Conservation (phyloP, 2,888 invertebrate species). For the Mamestra brassicae region DNA sequence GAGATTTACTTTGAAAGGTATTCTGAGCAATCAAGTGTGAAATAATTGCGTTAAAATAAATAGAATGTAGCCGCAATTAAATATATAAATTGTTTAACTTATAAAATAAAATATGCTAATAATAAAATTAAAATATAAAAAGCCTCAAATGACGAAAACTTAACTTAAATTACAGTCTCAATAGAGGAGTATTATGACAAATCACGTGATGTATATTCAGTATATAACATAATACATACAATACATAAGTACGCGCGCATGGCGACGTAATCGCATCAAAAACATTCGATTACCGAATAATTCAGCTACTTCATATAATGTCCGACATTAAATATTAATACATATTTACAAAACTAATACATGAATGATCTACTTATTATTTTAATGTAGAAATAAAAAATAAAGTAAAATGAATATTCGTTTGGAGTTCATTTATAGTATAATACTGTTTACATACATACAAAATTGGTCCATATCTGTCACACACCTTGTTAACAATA, state of each 20-base stretch:
- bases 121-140: constrained; percentile 21
- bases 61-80: constrained; percentile 10
- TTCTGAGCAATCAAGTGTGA: constrained; percentile 3
- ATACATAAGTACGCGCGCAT: constrained; percentile 8
- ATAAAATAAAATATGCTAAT: constrained; percentile 17
- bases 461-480: constrained; percentile 54
- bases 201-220: constrained; percentile 39
- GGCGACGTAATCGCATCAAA: constrained; percentile 18
- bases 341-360: constrained; percentile 44
- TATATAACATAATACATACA: constrained; percentile 30
- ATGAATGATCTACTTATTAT: constrained; percentile 31
- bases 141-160: constrained; percentile 36
- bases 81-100: neutral
- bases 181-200: constrained; percentile 61
- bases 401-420: constrained; percentile 16
- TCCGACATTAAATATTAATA: constrained; percentile 48
- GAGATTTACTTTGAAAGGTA: constrained; percentile 8
- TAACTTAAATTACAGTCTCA: constrained; percentile 48
- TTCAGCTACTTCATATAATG: constrained; percentile 48
- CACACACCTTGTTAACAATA: constrained; percentile 33
- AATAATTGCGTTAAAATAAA: constrained; percentile 1
- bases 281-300: constrained; percentile 51
- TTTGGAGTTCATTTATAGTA: constrained; percentile 26
- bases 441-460: constrained; percentile 58
- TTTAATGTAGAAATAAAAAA: constrained; percentile 22